A percentile compares a stretch with the other conserved stretches of the same genome.
Evolutionary conservation across 2,888 invertebrate genomes (phyloP).

Genomic region (Dasysyrphus albostriatus): DNA sequence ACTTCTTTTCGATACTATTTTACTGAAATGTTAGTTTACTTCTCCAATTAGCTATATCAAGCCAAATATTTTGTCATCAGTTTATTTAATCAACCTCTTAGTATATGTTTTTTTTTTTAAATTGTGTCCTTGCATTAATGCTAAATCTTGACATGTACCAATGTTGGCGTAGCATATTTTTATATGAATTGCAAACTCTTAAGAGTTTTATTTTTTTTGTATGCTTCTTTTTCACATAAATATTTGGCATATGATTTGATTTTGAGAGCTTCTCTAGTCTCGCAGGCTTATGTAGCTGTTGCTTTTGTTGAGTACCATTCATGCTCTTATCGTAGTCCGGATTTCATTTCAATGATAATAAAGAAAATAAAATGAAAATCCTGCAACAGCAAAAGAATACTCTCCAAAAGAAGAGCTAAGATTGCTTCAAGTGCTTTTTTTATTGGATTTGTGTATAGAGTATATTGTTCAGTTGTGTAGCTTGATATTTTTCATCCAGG

Average conservation of each 20-base stretch:
- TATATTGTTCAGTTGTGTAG: constrained; percentile 9
- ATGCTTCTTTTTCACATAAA: constrained; percentile 46
- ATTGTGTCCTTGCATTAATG: constrained; percentile 62
- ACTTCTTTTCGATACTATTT: neutral
- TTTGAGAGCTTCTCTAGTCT: constrained; percentile 56
- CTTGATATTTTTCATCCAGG: constrained; percentile 42
- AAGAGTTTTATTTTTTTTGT: constrained; percentile 18
- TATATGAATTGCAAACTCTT: constrained; percentile 25
- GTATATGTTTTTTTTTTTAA: neutral
- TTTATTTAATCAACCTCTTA: neutral
- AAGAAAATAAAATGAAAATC: constrained; percentile 35
- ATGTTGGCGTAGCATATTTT: constrained; percentile 26
- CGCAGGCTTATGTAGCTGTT: constrained; percentile 51
- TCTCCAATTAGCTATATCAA: neutral
- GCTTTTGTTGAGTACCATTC: constrained; percentile 41
- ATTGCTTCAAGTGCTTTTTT: constrained; percentile 44
- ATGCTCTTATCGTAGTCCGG: constrained; percentile 54
- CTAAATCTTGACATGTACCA: constrained; percentile 45
- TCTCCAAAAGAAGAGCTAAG: constrained; percentile 27
- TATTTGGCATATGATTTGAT: constrained; percentile 66
- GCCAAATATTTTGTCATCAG: neutral
- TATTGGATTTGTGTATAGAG: constrained; percentile 49
- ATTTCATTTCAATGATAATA: constrained; percentile 54
- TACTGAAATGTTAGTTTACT: neutral
- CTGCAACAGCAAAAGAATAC: constrained; percentile 38